Percentiles rank a stretch among this genome's conserved stretches.
Conservation (phyloP, 2,888 invertebrate species). For the Pollenia griseotomentosa region DNA sequence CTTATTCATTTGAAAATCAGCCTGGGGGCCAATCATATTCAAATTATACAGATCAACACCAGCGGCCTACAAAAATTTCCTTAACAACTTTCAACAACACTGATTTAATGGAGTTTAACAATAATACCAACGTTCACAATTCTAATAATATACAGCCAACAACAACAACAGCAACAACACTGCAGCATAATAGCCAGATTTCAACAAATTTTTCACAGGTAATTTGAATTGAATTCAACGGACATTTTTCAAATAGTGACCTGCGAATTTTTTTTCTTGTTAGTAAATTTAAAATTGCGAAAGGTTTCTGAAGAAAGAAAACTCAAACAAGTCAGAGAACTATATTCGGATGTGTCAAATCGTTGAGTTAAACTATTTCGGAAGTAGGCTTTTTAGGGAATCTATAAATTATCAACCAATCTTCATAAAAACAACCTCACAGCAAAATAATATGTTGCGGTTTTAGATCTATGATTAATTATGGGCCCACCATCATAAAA, state of each 20-base stretch:
- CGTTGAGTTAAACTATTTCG: no score
- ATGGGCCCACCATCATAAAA: no score
- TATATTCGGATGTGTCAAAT: no score
- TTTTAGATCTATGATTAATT: no score
- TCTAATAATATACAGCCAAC: constrained; percentile 49
- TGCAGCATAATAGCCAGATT: constrained; percentile 59
- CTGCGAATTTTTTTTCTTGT: background rate
- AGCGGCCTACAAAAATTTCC: constrained; percentile 76
- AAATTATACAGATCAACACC: constrained; percentile 70
- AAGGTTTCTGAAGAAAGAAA: no score
- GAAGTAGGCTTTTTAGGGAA: no score
- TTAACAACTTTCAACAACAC: constrained; percentile 77
- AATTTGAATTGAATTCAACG: background rate
- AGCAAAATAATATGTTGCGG: no score
- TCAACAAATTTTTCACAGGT: constrained; percentile 65
- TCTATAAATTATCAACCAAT: no score
- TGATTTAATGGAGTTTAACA: constrained; percentile 83
- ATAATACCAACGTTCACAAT: constrained; percentile 61
- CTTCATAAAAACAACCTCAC: no score
- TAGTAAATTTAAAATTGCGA: background rate
- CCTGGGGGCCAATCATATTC: constrained; percentile 72
- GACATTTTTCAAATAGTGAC: no score
- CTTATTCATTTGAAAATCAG: constrained; percentile 77
- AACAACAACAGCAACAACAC: background rate
- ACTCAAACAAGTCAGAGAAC: no score